Evolutionary conservation across 1,140 invertebrate species (phyloP), one percentile per base, ranked within the genome.

Genomic region (Lutraria rhynchaena): DNA sequence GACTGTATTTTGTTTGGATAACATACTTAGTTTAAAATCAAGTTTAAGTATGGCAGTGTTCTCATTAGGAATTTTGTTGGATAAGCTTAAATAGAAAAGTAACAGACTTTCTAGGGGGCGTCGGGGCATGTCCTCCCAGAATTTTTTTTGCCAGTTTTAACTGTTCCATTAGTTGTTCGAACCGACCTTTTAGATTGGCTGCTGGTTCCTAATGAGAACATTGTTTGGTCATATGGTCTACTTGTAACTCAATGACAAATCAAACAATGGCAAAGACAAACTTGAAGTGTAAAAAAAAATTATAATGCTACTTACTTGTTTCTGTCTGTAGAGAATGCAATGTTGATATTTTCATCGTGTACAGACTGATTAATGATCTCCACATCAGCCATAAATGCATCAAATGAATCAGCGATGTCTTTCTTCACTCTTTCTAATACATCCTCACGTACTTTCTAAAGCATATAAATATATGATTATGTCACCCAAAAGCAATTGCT

Each of bases 361-460:
- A 49, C 46, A n/a, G 74, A 60, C 27, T 63, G 60, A 15, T 41
- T 63, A 24, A 65, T 76, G 11, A 35, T 33, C 37, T 63, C 74
- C 7, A 76, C 58, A 60, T 76, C 60, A 7, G 74, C 27, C 1
- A 76, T 33, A 44, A 76, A 76, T 33, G 58, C 4, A 15, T 76
- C 74, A 35, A 76, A 76, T 13, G 27, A 65, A 4, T 76, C 74
- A 27, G 61, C 74, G n/a, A 76, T 53, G 27, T 65, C 53, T 65
- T 13, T 61, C 17, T 65, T 61, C 22, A 76, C 53, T 37, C 51
- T 76, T 27, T 76, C 74, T 15, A 57, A n/a, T 19, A 60, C 24
- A 13, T 76, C 58, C 19, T 76, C 60, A 2, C 74, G 58, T 27
- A 65, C 61, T 49, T 33, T 60, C 74, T 76, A 41, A 22, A 76